These are phyloP conservation scores for Porites cylindrica DNA, from an alignment of 92 coral and sea anemone species.

Conservation along the genomic window DNA sequence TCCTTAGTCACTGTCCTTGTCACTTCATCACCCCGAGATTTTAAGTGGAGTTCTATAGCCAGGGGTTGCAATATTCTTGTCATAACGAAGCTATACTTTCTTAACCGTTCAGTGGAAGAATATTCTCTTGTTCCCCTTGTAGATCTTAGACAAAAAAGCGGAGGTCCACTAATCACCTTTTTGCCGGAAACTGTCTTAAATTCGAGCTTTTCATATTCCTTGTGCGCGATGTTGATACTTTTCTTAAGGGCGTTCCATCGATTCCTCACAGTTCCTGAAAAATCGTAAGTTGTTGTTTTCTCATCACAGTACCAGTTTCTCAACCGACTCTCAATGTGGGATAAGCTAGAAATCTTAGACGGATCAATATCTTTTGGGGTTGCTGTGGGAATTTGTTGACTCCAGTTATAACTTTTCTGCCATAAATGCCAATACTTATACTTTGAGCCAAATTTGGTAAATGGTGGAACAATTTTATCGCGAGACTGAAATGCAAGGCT, in stretches of 20 bases:
- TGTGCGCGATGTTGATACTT: conserved; percentile 22
- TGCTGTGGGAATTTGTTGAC: conserved; percentile 30
- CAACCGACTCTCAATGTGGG: conserved; percentile 43
- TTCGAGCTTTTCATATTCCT: conserved; percentile 12
- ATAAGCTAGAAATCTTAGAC: conserved; percentile 14
- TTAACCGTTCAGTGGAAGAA: conserved; percentile 13
- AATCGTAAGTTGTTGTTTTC: conserved; percentile 38
- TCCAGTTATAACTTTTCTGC: conserved; percentile 64
- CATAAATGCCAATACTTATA: conserved; percentile 19
- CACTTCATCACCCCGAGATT: conserved; percentile 37
- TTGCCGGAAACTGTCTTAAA: neutral
- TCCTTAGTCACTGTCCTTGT: conserved; percentile 8
- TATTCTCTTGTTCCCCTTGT: conserved; percentile 26
- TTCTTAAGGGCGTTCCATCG: conserved; percentile 38
- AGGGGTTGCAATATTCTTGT: conserved; percentile 36
- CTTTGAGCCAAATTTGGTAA: conserved; percentile 15
- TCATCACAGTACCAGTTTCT: conserved; percentile 50
- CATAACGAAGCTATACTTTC: conserved; percentile 58
- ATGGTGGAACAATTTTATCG: conserved; percentile 58
- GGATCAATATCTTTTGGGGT: conserved; percentile 30
- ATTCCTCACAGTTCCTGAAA: conserved; percentile 6
- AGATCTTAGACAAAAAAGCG: conserved; percentile 50
- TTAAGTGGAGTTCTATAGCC: conserved; percentile 41
- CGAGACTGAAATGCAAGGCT: conserved; percentile 25
- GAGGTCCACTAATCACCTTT: conserved; percentile 43